Conservation (phyloP, 2,797 vertebrate species). For the Podarcis lilfordi region DNA sequence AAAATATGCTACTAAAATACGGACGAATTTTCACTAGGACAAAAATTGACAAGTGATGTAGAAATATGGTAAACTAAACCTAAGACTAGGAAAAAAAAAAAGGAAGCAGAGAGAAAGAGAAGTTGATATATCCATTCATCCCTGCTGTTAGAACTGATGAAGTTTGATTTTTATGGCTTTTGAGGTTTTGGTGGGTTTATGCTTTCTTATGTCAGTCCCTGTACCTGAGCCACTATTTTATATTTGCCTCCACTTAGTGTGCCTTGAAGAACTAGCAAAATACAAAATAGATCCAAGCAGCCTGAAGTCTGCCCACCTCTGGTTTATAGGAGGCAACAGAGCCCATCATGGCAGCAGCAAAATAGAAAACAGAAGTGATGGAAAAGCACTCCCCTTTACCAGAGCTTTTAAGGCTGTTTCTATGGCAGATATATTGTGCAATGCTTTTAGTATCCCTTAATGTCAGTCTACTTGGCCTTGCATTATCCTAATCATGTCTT, state of each 20-base stretch:
- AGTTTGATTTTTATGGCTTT: background rate
- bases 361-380: constrained; percentile 4
- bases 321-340: background rate
- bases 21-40: too few relatives aligned
- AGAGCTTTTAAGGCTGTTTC: constrained; percentile 3
- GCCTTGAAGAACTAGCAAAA: background rate
- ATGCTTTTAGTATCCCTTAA: constrained; percentile 11
- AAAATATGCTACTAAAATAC: too few relatives aligned
- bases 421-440: background rate
- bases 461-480: constrained; percentile 30
- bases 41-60: too few relatives aligned
- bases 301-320: background rate
- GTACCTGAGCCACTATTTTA: background rate
- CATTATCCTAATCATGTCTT: constrained; percentile 33
- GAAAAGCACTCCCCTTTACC: background rate
- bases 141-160: too few relatives aligned
- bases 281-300: background rate
- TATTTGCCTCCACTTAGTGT: background rate
- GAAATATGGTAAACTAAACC: too few relatives aligned
- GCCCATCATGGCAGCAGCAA: background rate
- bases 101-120: too few relatives aligned
- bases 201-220: background rate
- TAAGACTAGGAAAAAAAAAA: too few relatives aligned
- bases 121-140: too few relatives aligned
- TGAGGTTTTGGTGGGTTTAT: background rate